Base-by-base conservation (phyloP, 2,797 vertebrate species). In the Lacerta bilineata region DNA sequence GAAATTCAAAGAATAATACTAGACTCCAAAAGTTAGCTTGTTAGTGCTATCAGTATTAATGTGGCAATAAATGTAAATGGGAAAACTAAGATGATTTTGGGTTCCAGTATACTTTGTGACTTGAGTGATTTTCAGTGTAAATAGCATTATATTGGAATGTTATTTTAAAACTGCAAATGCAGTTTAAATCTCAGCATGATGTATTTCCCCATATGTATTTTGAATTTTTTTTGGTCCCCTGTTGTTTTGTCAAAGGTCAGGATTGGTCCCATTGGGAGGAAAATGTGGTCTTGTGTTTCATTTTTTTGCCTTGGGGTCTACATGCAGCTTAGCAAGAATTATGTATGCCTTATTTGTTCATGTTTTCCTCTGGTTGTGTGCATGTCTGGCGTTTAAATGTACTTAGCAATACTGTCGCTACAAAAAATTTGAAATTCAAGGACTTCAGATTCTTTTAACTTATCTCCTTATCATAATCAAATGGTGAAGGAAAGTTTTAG, bases 231-330 rank as follows among this genome's bases (percentile, higher is more conserved):
- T 95, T 96, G 95, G 95, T 97, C 95, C 94, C 95, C 90, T 94
- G 94, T 94, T 95, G 95, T 66, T 95, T 68, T 95, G 96, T 98
- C 97, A 97, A 95, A 98, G 96, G 96, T 97, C 97, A 97, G 96
- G 96, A 96, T 97, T 93, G 93, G 96, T 97, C 96, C 95, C 94
- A 91, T 88, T 20, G 95, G 95, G 95, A 74, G 39, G 95, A 96
- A 97, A 97, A 97, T 95, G 93, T 88, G 71, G 83, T 25, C 84
- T 96, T 95, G 90, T 94, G 96, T 95, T 96, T 96, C 97, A 95
- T 96, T 96, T 95, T 59, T 71, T 66, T 93, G 87, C 84, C 83
- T 76, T 86, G 72, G 27, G 96, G 96, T 96, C 96, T 98, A 95
- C 93, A 95, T 91, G 96, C 93, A 97, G 89, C 90, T 96, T 96